A percentile compares a stretch with the other conserved stretches of the same genome.
Conservation (phyloP, 2,797 vertebrate genomes). For the Anas capensis region DNA sequence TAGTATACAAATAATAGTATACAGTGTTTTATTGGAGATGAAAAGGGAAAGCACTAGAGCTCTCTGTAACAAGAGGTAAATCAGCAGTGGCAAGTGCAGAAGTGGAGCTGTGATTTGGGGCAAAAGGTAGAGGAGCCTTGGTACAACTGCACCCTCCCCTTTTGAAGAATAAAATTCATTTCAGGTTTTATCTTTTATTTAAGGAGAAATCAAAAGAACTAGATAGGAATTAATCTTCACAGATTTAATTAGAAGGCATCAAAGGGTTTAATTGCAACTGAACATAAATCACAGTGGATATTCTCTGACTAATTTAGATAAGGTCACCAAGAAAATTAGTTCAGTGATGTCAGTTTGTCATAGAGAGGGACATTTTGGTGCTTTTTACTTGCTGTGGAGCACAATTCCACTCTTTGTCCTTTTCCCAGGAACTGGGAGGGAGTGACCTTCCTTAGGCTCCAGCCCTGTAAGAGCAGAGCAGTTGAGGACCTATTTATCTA, state of each 20-base stretch:
- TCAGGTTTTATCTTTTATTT: slow-evolving; percentile 78
- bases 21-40: neutral
- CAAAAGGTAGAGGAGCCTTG: neutral
- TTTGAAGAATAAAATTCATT: slow-evolving; percentile 63
- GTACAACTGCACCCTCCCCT: slow-evolving; percentile 30
- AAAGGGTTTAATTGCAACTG: slow-evolving; percentile 79
- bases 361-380: slow-evolving; percentile 16
- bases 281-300: slow-evolving; percentile 79
- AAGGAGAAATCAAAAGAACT: slow-evolving; percentile 75
- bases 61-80: neutral
- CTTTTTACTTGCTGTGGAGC: slow-evolving; percentile 6
- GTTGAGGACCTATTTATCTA: neutral
- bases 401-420: slow-evolving; percentile 42
- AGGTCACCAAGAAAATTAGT: slow-evolving; percentile 82
- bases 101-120: neutral
- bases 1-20: neutral
- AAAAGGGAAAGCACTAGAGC: neutral
- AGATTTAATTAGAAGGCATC: slow-evolving; percentile 82
- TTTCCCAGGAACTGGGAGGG: neutral
- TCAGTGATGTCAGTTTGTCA: slow-evolving; percentile 72
- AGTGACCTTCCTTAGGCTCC: slow-evolving; percentile 19
- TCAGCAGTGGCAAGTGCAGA: neutral
- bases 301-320: slow-evolving; percentile 81
- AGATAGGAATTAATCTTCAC: slow-evolving; percentile 79
- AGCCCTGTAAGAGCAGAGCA: neutral